Percentiles rank a stretch among this genome's conserved stretches.
Evolutionary conservation across 37 sponge, comb jelly and placozoan genomes (phyloP).

Genomic region (Petrosia ficiformis): DNA sequence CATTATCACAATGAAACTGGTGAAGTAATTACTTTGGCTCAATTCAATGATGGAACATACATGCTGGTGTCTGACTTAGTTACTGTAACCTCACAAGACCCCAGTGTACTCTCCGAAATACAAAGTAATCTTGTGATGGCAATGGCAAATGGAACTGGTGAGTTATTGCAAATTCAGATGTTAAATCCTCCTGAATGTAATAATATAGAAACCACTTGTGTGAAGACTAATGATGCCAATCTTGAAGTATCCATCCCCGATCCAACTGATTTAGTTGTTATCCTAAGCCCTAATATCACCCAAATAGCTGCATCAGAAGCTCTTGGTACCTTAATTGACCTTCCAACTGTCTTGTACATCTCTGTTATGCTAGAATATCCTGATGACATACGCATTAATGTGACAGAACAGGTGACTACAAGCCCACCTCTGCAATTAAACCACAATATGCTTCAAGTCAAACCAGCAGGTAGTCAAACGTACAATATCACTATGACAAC

Average conservation of each 20-base stretch:
- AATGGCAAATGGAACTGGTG: background rate
- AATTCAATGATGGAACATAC: background rate
- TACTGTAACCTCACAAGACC: background rate
- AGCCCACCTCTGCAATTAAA: too few relatives aligned
- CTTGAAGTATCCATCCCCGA: background rate
- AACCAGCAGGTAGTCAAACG: too few relatives aligned
- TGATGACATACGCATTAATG: background rate
- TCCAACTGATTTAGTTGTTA: background rate
- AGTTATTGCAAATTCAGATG: background rate
- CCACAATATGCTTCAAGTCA: too few relatives aligned
- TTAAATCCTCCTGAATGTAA: background rate
- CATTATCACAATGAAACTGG: slow-evolving; percentile 8
- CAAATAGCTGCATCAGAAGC: background rate
- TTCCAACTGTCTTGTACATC: background rate
- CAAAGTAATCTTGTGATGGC: background rate
- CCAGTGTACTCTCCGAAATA: background rate
- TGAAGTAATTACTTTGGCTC: background rate
- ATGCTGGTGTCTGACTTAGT: background rate
- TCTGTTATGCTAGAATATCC: background rate
- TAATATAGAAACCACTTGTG: background rate
- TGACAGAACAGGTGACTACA: background rate
- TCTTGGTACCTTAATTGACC: background rate
- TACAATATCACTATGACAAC: too few relatives aligned
- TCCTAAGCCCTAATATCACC: background rate
- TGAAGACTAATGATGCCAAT: background rate